Percentiles rank a stretch among this genome's conserved stretches.
Conservation (phyloP, 35 echinoderm and acorn worm genomes). For the Diadema setosum region DNA sequence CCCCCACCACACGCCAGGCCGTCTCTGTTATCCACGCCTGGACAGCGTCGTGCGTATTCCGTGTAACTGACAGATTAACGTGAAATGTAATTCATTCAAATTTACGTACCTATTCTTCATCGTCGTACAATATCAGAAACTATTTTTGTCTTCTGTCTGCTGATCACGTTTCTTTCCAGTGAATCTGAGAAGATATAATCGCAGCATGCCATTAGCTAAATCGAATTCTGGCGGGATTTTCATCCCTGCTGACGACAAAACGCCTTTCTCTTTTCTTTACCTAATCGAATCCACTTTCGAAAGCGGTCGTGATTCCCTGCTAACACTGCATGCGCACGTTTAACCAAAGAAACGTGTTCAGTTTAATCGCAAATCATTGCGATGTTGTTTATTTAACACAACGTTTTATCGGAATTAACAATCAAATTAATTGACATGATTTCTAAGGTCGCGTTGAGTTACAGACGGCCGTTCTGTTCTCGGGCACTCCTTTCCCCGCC, state of each 20-base stretch:
- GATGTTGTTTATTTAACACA: slow-evolving; percentile 36
- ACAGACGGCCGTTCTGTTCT: background rate
- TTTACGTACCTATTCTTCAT: background rate
- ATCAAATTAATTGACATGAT: slow-evolving; percentile 34
- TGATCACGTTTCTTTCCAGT: background rate
- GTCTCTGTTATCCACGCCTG: too few relatives aligned
- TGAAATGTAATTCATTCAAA: slow-evolving; percentile 5
- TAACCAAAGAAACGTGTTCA: slow-evolving; percentile 11
- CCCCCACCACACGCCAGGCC: too few relatives aligned
- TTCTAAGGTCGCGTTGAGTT: background rate
- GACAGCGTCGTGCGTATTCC: background rate
- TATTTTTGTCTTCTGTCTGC: background rate
- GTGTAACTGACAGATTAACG: background rate
- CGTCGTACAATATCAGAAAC: background rate
- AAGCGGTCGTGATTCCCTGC: background rate
- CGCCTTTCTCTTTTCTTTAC: background rate
- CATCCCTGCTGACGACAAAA: background rate
- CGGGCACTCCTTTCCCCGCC: background rate
- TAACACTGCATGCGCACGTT: background rate
- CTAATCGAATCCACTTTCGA: background rate
- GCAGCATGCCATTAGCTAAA: background rate
- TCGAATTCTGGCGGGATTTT: background rate
- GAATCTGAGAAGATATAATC: background rate
- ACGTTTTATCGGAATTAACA: slow-evolving; percentile 23
- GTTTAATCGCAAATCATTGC: background rate